Evolutionary conservation across 2,113 vertebrate genomes (phyloP), one percentile per base, ranked within the genome.

Genomic region (Datnioides undecimradiatus): DNA sequence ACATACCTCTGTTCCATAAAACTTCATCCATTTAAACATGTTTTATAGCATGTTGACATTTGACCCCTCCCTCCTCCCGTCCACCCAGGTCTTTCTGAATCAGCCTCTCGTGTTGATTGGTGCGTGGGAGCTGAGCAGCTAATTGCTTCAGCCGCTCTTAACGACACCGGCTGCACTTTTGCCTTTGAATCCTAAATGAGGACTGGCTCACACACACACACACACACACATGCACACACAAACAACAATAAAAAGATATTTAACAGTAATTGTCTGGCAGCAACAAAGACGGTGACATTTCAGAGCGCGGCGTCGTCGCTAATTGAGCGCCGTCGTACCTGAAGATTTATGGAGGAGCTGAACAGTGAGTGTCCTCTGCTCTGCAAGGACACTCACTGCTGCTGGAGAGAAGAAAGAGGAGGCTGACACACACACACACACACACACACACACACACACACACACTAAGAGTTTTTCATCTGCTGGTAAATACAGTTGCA

Each of bases 231-330:
- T n/a, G n/a, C n/a, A n/a, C 54, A 65, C 81, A 70, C 83, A 88
- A 86, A 86, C 73, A 80, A 83, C 88, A 73, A 86, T 77, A 57
- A 79, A 79, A 80, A 84, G 62, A 71, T 84, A 85, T 84, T 84
- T 84, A 83, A 84, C 68, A 65, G 65, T 89, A 80, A 90, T 83
- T 83, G 83, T 88, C 79, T 77, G 73, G 66, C 84, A 40, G 67
- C 77, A 59, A 85, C 64, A 74, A 82, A 73, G 64, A 59, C 58
- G 69, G 19, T 90, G 87, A 87, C 85, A 88, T 88, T 87, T 85
- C 2, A 0, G 76, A 76, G 46, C 8, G 51, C 12, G 71, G 36
- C 29, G 5, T 1, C 34, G 33, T 2, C 12, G 72, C 81, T 94
- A 92, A 92, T 90, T 92, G 86, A 71, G 84, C 80, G 77, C 59